Percentiles rank a stretch among this genome's conserved stretches.
These are phyloP conservation scores for Abrostola triplasia DNA, from an alignment of 2,888 invertebrate genomes.

Conservation along the genomic window DNA sequence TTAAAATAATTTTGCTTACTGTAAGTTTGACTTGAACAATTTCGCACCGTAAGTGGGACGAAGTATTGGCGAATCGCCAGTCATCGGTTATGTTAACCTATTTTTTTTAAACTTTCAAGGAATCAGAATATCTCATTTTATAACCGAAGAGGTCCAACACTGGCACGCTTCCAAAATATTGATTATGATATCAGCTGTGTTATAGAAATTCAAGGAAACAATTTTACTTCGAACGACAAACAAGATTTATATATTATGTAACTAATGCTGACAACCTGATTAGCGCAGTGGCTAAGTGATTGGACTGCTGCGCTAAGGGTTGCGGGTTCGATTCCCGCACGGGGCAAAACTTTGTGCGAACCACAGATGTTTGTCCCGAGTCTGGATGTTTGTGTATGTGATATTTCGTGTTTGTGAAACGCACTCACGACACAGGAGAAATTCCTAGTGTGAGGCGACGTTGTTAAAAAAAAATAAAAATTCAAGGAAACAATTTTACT, in stretches of 20 bases:
- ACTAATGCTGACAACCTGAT: too few species aligned
- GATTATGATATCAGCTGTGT: slow-evolving; percentile 36
- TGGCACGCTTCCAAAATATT: slow-evolving; percentile 52
- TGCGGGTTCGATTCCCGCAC: too few species aligned
- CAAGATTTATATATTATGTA: neutral
- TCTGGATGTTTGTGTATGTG: too few species aligned
- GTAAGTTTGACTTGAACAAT: slow-evolving; percentile 22
- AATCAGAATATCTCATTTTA: slow-evolving; percentile 46
- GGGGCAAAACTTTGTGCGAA: too few species aligned
- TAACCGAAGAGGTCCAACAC: slow-evolving; percentile 33
- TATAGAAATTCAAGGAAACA: slow-evolving; percentile 4
- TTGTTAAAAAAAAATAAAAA: too few species aligned
- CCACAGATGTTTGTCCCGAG: too few species aligned
- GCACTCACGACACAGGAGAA: too few species aligned
- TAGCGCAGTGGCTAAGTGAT: too few species aligned
- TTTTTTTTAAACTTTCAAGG: slow-evolving; percentile 47
- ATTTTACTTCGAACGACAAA: neutral
- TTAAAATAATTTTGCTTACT: slow-evolving; percentile 34
- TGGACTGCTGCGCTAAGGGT: too few species aligned
- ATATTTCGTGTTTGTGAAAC: too few species aligned
- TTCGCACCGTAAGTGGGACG: slow-evolving; percentile 19
- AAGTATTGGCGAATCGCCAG: slow-evolving; percentile 37
- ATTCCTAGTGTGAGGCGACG: too few species aligned
- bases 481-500: too few species aligned
- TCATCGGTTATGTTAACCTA: slow-evolving; percentile 38